Percentiles rank a stretch among this genome's conserved stretches.
These are phyloP conservation scores for Cyphomyrmex costatus DNA, from an alignment of 1,140 invertebrate genomes.

Conservation along the genomic window DNA sequence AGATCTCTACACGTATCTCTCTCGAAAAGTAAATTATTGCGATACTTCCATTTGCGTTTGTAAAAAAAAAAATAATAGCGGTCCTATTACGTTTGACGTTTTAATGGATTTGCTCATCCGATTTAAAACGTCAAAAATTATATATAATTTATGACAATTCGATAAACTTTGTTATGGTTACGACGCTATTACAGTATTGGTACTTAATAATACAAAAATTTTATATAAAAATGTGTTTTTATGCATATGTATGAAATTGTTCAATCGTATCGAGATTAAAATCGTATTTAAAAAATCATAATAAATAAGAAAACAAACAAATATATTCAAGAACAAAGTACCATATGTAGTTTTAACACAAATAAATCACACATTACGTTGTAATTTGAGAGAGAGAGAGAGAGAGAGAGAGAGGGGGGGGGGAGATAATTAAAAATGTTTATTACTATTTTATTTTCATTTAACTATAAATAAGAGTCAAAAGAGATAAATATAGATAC, in stretches of 20 bases:
- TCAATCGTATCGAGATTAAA: no score
- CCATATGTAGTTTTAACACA: no score
- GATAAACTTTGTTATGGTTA: constrained; percentile 1
- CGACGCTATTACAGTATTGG: not conserved
- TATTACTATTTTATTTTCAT: no score
- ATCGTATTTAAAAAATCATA: no score
- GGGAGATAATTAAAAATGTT: no score
- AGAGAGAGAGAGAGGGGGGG: no score
- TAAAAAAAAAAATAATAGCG: not conserved
- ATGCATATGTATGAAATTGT: not conserved
- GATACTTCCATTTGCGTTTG: not conserved
- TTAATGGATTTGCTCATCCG: not conserved
- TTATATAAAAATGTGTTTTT: not conserved
- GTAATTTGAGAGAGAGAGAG: no score
- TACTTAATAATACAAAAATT: not conserved
- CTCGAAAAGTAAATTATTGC: constrained; percentile 21
- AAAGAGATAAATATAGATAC: no score
- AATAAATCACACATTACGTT: no score
- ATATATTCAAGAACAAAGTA: no score
- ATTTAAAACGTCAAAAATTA: constrained; percentile 30
- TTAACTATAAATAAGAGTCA: no score
- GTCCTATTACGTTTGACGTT: constrained; percentile 20
- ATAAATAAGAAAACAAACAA: no score
- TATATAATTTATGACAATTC: not conserved
- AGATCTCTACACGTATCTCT: not conserved